Conservation (phyloP, 2,113 vertebrate species). For the Prietella phreatophila region DNA sequence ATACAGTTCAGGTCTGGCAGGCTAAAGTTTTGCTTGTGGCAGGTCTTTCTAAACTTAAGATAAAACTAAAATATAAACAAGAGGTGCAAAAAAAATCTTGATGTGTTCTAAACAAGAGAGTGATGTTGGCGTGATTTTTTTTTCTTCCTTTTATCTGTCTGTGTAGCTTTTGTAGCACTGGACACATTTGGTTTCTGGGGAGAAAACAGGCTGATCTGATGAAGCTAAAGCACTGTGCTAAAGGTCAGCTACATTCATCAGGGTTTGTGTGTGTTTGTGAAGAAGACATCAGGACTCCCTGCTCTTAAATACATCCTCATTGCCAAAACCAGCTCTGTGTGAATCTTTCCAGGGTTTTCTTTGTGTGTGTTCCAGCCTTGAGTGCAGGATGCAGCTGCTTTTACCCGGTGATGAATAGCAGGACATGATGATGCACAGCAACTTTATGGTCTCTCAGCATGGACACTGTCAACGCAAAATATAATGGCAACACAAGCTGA, state of each 20-base stretch:
- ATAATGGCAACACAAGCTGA: background rate
- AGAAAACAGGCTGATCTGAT: background rate
- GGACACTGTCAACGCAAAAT: background rate
- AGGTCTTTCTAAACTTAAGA: background rate
- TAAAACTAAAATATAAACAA: too few species aligned
- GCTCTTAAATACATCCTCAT: background rate
- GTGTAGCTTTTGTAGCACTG: background rate
- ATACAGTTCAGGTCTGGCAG: background rate
- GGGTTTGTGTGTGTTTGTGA: background rate
- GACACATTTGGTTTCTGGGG: background rate
- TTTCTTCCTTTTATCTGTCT: background rate
- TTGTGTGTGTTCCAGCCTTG: background rate
- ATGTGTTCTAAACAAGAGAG: background rate
- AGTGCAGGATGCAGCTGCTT: background rate
- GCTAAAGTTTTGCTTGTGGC: background rate
- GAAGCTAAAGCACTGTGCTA: background rate
- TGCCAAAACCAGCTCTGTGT: background rate
- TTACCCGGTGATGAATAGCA: background rate
- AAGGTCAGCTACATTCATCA: conserved; percentile 9
- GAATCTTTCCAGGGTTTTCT: background rate
- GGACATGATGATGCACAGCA: background rate
- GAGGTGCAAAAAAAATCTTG: background rate
- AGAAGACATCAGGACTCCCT: background rate
- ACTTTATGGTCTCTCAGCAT: background rate
- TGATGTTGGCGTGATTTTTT: background rate